Base-by-base conservation (phyloP, 2,888 invertebrate species). In the Macaria notata region DNA sequence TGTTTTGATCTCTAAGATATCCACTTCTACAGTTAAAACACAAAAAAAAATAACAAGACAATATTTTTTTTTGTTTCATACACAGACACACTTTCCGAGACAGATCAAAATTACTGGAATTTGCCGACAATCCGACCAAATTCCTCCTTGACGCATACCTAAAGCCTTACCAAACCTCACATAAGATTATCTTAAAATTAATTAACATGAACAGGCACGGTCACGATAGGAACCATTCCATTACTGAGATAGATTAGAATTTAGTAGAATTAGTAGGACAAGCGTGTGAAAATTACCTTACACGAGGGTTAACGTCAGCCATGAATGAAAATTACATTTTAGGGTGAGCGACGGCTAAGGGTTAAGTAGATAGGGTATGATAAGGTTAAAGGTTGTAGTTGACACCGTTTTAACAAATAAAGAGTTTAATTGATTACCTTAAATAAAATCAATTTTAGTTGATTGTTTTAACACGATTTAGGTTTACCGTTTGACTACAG, bases 151-250 rank as follows among this genome's bases (percentile, higher is more conserved):
- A 31, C 31, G 9, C 46, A 38, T 29, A 8, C n/a, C 54, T 44
- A 30, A 4, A 4, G 19, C 9, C 6, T 41, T 38, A 9, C 42
- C 43, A 46, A 38, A 19, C 46, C 46, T 39, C 54, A 51, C 48
- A 50, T 42, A 54, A 33, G 54, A 54, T 59, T 48, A 54, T 59
- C 59, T 59, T 50, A 45, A 54, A 59, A 59, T 54, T 55, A 59
- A 59, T 59, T 59, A 54, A 47, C 57, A 49, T 38, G 49, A 52
- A 46, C 54, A 54, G 54, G 48, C 50, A 46, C 46, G 36, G 47
- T 36, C 51, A 51, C 50, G 50, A 47, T 47, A 59, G 9, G 44
- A 50, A 54, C 50, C 50, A 54, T 59, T 54, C 51, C 54, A 59
- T 59, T 59, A 59, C 30, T 33, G 48, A 45, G 59, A 59, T 59